Base-by-base conservation (phyloP, 2,888 invertebrate genomes). In the Parapristionchus giblindavisi region DNA sequence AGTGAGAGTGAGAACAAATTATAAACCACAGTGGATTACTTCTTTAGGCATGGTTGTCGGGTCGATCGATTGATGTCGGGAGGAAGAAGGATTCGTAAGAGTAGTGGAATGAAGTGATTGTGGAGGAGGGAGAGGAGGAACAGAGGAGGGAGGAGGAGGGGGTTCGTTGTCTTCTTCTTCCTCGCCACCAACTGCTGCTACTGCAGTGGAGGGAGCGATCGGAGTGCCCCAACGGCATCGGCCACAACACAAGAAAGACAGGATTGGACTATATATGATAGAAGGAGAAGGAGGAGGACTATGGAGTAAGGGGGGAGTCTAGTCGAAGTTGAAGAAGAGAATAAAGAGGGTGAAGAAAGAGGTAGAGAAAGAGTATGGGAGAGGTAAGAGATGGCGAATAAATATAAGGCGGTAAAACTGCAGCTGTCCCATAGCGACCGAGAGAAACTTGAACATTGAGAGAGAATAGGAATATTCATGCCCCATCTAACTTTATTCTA, bases 191-290 rank as follows among this genome's bases (percentile, higher is more conserved):
- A 17, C 43, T 43, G 43, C 17, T 43, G 43, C 43, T 43, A 17
- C 60, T 11, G 8, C 60, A 1, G 40, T 43, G 14, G 29, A 40
- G 3, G 61, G 36, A 24, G 38, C 61, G 34, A 24, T 40, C 24
- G 17, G 2, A 43, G 27, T 3, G 56, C 27, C 0, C 11, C 43
- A 43, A 17, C 43, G 17, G 8, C 43, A 43, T 43, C 63, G 29
- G 5, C 63, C 43, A 43, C 63, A 65, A 43, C 63, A 65, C 27
- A 65, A 24, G 36, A 32, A 65, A 2, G 63, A 43, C 63, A 65
- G 63, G 40, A 4, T 38, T 2, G 63, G 8, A 27, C 29, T 29
- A 29, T 29, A 17, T 32, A 4, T 32, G 24, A 11, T 27, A 29
- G 27, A 6, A 3, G 29, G 2, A 29, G 29, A 58, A 21, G 34